These are phyloP conservation scores for Sarcophaga subvicina DNA, from an alignment of 2,888 invertebrate species.

Conservation along the genomic window DNA sequence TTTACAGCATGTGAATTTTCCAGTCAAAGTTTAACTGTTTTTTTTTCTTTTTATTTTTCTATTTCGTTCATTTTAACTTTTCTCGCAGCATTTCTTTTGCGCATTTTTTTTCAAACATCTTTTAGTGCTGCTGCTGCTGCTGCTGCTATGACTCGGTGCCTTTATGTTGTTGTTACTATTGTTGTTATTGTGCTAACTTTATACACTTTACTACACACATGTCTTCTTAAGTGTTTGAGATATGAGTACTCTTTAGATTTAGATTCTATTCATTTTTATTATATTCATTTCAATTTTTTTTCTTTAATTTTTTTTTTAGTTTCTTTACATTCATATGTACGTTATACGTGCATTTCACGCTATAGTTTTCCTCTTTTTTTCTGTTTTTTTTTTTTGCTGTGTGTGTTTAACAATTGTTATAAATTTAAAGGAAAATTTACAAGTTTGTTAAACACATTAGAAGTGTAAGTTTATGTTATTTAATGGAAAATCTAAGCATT, in stretches of 20 bases:
- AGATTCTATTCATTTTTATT: constrained; percentile 56
- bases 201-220: constrained; percentile 33
- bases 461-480: constrained; percentile 65
- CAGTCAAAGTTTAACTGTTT: constrained; percentile 70
- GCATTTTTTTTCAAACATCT: constrained; percentile 24
- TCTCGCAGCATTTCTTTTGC: constrained; percentile 48
- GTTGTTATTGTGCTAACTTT: neutral
- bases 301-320: constrained; percentile 14
- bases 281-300: constrained; percentile 3
- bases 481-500: constrained; percentile 34
- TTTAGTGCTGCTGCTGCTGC: neutral
- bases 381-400: neutral
- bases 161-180: constrained; percentile 6
- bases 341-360: constrained; percentile 44
- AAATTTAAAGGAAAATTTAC: constrained; percentile 66
- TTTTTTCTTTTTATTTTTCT: constrained; percentile 21
- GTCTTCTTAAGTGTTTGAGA: constrained; percentile 61
- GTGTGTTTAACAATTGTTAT: constrained; percentile 61
- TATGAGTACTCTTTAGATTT: constrained; percentile 67
- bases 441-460: constrained; percentile 68
- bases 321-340: neutral
- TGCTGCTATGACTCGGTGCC: neutral
- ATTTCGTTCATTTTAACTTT: constrained; percentile 25
- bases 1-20: constrained; percentile 68
- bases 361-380: neutral